Evolutionary conservation across 2,888 invertebrate species (phyloP).

Genomic region (Neelides folsomi): DNA sequence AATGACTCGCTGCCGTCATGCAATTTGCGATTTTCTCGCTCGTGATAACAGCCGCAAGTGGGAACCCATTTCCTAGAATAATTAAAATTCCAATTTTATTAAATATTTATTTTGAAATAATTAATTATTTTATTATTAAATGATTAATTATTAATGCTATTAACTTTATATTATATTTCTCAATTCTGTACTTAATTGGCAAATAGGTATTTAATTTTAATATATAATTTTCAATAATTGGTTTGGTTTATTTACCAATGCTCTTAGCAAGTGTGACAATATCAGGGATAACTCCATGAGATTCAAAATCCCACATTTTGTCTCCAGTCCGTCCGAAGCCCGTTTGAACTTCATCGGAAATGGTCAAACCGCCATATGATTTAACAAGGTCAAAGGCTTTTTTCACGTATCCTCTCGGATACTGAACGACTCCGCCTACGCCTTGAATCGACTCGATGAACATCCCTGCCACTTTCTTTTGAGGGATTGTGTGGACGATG

Average conservation of each 20-base stretch:
- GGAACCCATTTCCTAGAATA: constrained; percentile 70
- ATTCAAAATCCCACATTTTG: constrained; percentile 91
- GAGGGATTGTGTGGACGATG: constrained; percentile 62
- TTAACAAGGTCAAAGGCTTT: constrained; percentile 64
- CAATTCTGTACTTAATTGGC: no score
- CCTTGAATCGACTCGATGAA: constrained; percentile 89
- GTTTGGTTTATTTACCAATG: constrained; percentile 45
- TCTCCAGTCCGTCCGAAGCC: constrained; percentile 92
- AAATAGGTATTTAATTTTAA: no score
- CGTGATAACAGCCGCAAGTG: constrained; percentile 87
- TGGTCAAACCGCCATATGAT: constrained; percentile 69
- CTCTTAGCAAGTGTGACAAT: constrained; percentile 94
- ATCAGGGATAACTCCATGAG: constrained; percentile 73
- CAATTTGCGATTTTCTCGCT: constrained; percentile 72
- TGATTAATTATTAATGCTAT: no score
- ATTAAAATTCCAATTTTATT: no score
- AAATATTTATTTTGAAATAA: no score
- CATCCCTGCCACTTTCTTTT: constrained; percentile 68
- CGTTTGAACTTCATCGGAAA: constrained; percentile 93
- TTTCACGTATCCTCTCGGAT: constrained; percentile 71
- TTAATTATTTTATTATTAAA: no score
- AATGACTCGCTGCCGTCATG: constrained; percentile 62
- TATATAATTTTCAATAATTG: no score
- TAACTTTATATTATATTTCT: no score
- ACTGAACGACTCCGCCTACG: constrained; percentile 86